Conservation (phyloP, 2,888 invertebrate genomes). For the Andricus quercusramuli region DNA sequence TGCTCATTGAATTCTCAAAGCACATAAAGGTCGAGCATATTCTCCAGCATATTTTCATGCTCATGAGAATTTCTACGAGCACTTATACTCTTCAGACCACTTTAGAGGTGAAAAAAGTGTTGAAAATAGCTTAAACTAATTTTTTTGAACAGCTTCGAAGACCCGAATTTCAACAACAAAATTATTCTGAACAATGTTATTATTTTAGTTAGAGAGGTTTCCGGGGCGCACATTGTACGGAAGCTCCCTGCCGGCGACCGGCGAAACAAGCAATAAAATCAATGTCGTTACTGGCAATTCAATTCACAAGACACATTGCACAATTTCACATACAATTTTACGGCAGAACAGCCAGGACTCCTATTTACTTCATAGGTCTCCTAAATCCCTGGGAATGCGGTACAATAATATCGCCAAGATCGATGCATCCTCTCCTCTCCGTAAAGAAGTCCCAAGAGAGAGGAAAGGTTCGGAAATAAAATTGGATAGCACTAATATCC, state of each 20-base stretch:
- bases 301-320: slow-evolving; percentile 79
- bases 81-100: no score
- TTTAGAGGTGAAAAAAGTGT: no score
- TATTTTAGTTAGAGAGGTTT: slow-evolving; percentile 48
- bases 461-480: slow-evolving; percentile 21
- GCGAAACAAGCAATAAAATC: slow-evolving; percentile 78
- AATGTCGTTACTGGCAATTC: slow-evolving; percentile 79
- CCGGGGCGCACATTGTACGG: slow-evolving; percentile 40
- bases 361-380: slow-evolving; percentile 76
- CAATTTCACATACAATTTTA: slow-evolving; percentile 79
- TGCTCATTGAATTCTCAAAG: no score
- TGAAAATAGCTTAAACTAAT: no score
- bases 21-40: no score
- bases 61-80: no score
- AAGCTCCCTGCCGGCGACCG: slow-evolving; percentile 47
- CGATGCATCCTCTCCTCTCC: slow-evolving; percentile 54
- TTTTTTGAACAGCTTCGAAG: no score
- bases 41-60: no score
- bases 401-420: slow-evolving; percentile 62
- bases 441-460: slow-evolving; percentile 31
- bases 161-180: no score
- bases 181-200: neutral
- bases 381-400: slow-evolving; percentile 67
- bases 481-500: slow-evolving; percentile 25
- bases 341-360: slow-evolving; percentile 77